These are phyloP conservation scores for Poeciliopsis turrubarensis DNA, from an alignment of 2,113 vertebrate species.

Conservation along the genomic window DNA sequence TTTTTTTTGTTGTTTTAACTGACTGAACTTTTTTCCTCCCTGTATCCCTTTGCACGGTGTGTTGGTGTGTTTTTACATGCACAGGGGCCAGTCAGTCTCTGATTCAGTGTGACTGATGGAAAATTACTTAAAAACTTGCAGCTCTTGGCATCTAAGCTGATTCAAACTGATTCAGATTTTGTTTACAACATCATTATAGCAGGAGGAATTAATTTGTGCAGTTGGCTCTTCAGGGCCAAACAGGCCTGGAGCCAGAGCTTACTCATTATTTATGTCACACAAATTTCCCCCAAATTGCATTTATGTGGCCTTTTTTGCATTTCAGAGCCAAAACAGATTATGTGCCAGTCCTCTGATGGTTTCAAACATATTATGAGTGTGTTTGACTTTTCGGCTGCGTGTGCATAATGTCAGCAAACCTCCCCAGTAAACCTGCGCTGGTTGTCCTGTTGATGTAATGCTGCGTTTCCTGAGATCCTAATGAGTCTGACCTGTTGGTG, in stretches of 20 bases:
- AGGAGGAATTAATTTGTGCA: constrained; percentile 58
- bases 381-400: constrained; percentile 13
- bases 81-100: constrained; percentile 4
- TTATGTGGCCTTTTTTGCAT: constrained; percentile 57
- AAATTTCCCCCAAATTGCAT: constrained; percentile 60
- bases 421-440: not conserved
- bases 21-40: not conserved
- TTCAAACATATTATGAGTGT: constrained; percentile 16
- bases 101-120: not conserved
- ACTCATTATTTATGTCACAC: constrained; percentile 66
- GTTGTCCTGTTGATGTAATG: not conserved
- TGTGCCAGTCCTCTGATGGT: constrained; percentile 33
- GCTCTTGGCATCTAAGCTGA: constrained; percentile 35
- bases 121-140: constrained; percentile 10
- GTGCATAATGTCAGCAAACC: not conserved
- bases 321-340: constrained; percentile 52
- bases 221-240: constrained; percentile 54
- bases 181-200: constrained; percentile 65
- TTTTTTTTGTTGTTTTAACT: not conserved
- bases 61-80: not conserved
- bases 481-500: not conserved
- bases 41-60: not conserved
- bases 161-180: constrained; percentile 52
- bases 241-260: constrained; percentile 62
- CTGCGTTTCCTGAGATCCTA: not conserved